Base-by-base conservation (phyloP, 2,113 vertebrate genomes). In the Asarcornis scutulata region DNA sequence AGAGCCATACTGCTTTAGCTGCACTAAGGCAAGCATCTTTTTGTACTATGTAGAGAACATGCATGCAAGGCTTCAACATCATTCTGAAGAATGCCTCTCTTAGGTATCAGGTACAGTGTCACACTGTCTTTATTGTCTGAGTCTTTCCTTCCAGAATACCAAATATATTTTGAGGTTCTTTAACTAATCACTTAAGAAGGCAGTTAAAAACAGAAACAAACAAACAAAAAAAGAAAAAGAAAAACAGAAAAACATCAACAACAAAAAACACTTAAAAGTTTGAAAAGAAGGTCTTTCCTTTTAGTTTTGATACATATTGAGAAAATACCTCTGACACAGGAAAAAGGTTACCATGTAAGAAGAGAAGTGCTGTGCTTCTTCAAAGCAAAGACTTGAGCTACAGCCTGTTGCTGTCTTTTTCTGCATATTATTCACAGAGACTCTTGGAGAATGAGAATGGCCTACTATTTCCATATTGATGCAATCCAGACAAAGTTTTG, bases 21-120 rank as follows among this genome's bases (percentile, higher is more conserved):
- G 63, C 46, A 66, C 31, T 20, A 50, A 55, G 66, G 63, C 67
- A 78, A 72, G 40, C 14, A 62, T 5, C 48, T 50, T 60, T 55
- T 21, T 42, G 48, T 36, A 32, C 58, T 22, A 8, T 0, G 1
- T 9, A 66, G 13, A 76, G 14, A 85, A 72, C 0, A 1, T 5
- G 6, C 32, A 72, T 6, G 36, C 52, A 46, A 55, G 18, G 31
- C 63, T 86, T 59, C 72, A 75, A 66, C 23, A 32, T 13, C 20
- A 17, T 20, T 27, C 15, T 40, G 7, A 7, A 52, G 50, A 91
- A 93, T 10, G 11, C 17, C 26, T 18, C 59, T 92, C 64, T 56
- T 52, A 59, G 9, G 46, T 48, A 48, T 26, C 63, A 88, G 62
- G 81, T 25, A 72, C 23, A 56, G 46, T 21, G 14, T 63, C 63